Base-by-base conservation (phyloP, 2,888 invertebrate genomes). In the Anthrax anthrax region DNA sequence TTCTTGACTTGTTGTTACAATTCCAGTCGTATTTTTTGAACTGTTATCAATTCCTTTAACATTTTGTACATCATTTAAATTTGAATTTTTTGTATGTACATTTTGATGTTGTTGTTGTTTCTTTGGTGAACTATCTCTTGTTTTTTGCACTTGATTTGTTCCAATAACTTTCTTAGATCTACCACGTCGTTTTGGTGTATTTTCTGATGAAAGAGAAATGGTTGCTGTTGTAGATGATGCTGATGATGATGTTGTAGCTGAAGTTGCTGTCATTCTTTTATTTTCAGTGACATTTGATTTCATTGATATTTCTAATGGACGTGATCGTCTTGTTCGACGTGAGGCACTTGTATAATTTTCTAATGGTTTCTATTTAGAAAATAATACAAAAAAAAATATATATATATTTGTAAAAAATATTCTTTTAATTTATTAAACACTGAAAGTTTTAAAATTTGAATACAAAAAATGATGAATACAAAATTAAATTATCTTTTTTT, bases 161-260 rank as follows among this genome's bases (percentile, higher is more conserved):
- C 48, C 48, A 32, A 47, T 37, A 4, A 47, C 27, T 50, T 57
- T 59, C 44, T 56, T 57, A 9, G 56, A 56, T 42, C 59, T 52
- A 2, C 59, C 59, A 18, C 59, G 55, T 42, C 59, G 54, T 47
- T 53, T 52, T 0, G 32, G 38, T 3, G 46, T 47, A 23, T 37
- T 42, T 18, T 46, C 46, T 34, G 44, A 39, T 8, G 43, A 37
- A 6, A n/a, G n/a, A n/a, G 8, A 6, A 6, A 8, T 23, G 9
- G 13, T 29, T 42, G 34, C 19, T 36, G 23, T 39, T 43, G 49
- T 16, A 29, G 44, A 41, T 47, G 47, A 29, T 49, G 44, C 14
- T 52, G 50, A 27, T 49, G 48, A 34, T 47, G 50, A 43, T 45
- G 54, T 46, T 44, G 51, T 48, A 44, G 45, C 49, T 47, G 50